Base-by-base conservation (phyloP, 2,113 vertebrate species). In the Rhea americana region DNA sequence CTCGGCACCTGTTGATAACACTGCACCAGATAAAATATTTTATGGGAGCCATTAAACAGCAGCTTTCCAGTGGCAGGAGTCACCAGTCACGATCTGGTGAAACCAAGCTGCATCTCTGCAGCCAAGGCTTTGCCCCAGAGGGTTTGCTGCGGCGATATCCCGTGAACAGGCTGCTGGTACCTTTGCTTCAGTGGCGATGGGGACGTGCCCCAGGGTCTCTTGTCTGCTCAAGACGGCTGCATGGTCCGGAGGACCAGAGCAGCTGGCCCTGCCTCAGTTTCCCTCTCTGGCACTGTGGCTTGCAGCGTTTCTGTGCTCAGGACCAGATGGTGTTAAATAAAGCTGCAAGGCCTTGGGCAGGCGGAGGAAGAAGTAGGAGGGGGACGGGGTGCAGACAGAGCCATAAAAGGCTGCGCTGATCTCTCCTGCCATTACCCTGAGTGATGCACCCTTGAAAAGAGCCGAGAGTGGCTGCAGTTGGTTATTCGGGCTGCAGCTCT, bases 341-440 rank as follows among this genome's bases (percentile, higher is more conserved):
- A 91, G 47, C 24, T n/a, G 56, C 22, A n/a, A 78, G 66, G 39
- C 22, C 55, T n/a, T 43, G 26, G 43, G 37, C 53, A 55, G 39
- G 30, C 11, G 41, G 3, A 9, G 21, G 26, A 51, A 43, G 39
- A 73, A 61, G 41, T 0, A 2, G 15, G 4, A 3, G 13, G 4
- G 13, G 53, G 2, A 13, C 0, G 0, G 32, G 53, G 50, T 18
- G 16, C 21, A 75, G 28, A 15, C 20, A 79, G 47, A 11, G 72
- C 45, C 39, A 28, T 51, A 25, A 65, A 58, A 53, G 72, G 30
- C 51, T 47, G 56, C 3, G 5, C 61, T 55, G 70, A 13, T 32
- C 48, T 89, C 65, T 14, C 39, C 74, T 87, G 82, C 30, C 50
- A 35, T 82, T 78, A 20, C 61, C 0, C 2, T 18, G 73, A 55